Percentiles rank a stretch among this genome's conserved stretches.
Conservation (phyloP, 2,113 vertebrate genomes). For the Laticauda laticaudata region DNA sequence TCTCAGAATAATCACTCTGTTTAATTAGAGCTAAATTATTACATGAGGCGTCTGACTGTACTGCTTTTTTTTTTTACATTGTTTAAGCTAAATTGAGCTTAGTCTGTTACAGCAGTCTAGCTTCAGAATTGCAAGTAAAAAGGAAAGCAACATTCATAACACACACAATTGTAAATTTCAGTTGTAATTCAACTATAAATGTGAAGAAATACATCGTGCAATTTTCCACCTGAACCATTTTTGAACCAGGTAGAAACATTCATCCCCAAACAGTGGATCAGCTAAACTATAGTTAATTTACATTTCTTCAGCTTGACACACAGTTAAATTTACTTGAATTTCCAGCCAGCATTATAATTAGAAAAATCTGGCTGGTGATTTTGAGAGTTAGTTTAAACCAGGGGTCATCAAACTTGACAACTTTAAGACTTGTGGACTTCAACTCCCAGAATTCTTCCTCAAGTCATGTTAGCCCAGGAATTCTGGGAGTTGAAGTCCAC, state of each 20-base stretch:
- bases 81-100: constrained; percentile 26
- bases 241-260: neutral
- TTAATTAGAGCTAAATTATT: constrained; percentile 40
- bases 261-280: neutral
- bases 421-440: too few relatives aligned
- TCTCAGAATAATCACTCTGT: constrained; percentile 28
- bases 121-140: neutral
- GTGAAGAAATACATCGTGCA: neutral
- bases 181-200: constrained; percentile 52
- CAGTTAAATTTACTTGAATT: neutral
- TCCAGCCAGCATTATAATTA: neutral
- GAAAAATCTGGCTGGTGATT: neutral
- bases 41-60: constrained; percentile 30
- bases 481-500: too few relatives aligned
- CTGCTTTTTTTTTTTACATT: constrained; percentile 2
- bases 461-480: too few relatives aligned
- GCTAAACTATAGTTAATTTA: neutral
- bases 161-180: neutral
- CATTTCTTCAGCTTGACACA: too few relatives aligned
- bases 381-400: too few relatives aligned
- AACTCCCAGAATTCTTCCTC: too few relatives aligned
- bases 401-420: too few relatives aligned
- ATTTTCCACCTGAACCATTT: constrained; percentile 43
- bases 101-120: constrained; percentile 1
- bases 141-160: neutral